Evolutionary conservation across 2,113 vertebrate genomes (phyloP).

Genomic region (Leptodactylus fuscus): DNA sequence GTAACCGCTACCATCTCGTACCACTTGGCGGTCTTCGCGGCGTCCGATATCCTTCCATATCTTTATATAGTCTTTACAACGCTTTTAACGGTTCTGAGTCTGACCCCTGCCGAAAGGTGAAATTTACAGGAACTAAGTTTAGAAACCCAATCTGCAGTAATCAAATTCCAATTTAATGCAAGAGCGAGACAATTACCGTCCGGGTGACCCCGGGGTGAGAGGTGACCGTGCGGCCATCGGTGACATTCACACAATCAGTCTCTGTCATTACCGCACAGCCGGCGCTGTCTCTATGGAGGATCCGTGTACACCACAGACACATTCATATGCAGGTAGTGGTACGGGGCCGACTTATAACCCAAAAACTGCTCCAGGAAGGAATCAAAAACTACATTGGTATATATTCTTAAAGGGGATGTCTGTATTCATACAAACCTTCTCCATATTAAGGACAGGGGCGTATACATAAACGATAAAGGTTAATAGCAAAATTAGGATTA

Average conservation of each 20-base stretch:
- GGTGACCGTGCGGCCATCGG: neutral
- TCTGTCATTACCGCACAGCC: neutral
- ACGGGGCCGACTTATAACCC: neutral
- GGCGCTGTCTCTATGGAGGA: neutral
- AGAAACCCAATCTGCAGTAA: neutral
- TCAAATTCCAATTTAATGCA: constrained; percentile 14
- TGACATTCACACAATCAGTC: neutral
- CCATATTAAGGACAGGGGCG: too few species aligned
- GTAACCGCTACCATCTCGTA: too few species aligned
- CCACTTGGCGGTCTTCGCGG: too few species aligned
- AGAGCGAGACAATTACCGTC: neutral
- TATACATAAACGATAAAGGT: too few species aligned
- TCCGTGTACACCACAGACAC: neutral
- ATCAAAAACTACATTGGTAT: too few species aligned
- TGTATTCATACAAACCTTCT: too few species aligned
- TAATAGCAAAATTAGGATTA: too few species aligned
- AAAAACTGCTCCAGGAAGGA: too few species aligned
- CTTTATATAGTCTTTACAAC: neutral
- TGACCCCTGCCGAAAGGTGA: neutral
- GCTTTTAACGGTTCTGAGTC: neutral
- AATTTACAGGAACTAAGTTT: neutral
- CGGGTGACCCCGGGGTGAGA: neutral
- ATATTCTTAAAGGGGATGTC: too few species aligned
- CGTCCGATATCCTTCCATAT: neutral
- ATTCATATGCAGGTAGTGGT: neutral